A percentile compares a stretch with the other conserved stretches of the same genome.
These are phyloP conservation scores for Rhamphomyia laevipes DNA, from an alignment of 2,888 invertebrate species.

Conservation along the genomic window DNA sequence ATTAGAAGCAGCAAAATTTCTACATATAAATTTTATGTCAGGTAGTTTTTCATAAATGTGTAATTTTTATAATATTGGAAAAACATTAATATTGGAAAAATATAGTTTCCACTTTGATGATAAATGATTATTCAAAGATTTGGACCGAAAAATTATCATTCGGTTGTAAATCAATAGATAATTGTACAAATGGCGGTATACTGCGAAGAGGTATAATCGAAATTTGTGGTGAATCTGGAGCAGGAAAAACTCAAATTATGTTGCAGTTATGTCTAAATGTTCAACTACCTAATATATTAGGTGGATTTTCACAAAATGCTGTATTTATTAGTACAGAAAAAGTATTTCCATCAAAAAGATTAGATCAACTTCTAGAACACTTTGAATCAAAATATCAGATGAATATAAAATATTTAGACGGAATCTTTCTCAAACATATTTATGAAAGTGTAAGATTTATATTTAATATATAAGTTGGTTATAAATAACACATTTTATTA, in stretches of 20 bases:
- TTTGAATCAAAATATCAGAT: constrained; percentile 30
- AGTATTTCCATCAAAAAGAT: constrained; percentile 55
- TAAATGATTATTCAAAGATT: background rate
- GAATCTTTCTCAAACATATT: constrained; percentile 55
- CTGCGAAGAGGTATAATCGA: constrained; percentile 56
- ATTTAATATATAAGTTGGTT: background rate
- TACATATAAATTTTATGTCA: no score
- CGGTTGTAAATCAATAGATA: constrained; percentile 49
- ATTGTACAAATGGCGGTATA: constrained; percentile 51
- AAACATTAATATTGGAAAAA: no score
- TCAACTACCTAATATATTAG: constrained; percentile 41
- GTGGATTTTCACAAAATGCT: constrained; percentile 46
- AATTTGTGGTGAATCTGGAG: constrained; percentile 57
- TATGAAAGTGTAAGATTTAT: constrained; percentile 37
- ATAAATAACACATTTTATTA: background rate
- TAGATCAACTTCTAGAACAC: constrained; percentile 43
- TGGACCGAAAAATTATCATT: constrained; percentile 20
- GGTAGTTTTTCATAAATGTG: no score
- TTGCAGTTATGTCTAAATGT: constrained; percentile 57
- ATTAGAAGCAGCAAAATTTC: no score
- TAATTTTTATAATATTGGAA: no score
- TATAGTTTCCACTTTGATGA: no score
- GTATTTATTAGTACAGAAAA: constrained; percentile 64
- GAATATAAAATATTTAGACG: constrained; percentile 40
- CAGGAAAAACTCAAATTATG: constrained; percentile 66